Evolutionary conservation across 53 echinoderm and acorn worm genomes (phyloP), one percentile per base, ranked within the genome.

Genomic region (Holothuria scabra): DNA sequence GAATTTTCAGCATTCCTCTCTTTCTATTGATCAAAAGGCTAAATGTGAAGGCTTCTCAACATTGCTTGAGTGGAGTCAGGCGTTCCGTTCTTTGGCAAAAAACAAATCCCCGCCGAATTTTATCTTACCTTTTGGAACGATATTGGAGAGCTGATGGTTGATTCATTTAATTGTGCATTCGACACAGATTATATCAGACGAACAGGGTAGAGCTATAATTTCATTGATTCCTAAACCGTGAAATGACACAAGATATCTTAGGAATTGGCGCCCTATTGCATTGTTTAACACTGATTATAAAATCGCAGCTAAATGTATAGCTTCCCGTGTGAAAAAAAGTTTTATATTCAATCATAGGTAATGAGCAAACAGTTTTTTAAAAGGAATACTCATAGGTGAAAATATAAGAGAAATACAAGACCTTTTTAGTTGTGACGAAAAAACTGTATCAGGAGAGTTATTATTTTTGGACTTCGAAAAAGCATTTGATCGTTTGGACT

Each of bases 51-150:
- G 67, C 8, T 30, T 67, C 32, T 13, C 28, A 26, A 66, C 21
- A 20, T 66, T 66, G 66, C n/a, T 22, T 66, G 66, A 66, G 24
- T 24, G 66, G 20, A 66, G 26, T 66, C 26, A 28, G 67, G 67
- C 28, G 25, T 28, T 12, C 9, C 5, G 25, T 66, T 67, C 0
- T 5, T 29, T 29, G 21, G 25, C 67, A 7, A 7, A 30, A 16
- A 28, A 67, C 32, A 22, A 22, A 9, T 13, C 16, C 31, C 67
- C 8, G 0, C 14, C 20, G 67, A 67, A 31, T 67, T 30, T 22
- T 67, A 22, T 66, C 24, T 66, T 9, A 66, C 31, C 9, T 67
- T 30, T 67, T 67, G 21, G 67, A 31, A 67, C 20, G 67, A 67
- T 30, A 5, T 67, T 67, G 67, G 32, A 31, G 28, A 67, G 28